Base-by-base conservation (phyloP, 1,140 invertebrate genomes). In the Chironomus tepperi region DNA sequence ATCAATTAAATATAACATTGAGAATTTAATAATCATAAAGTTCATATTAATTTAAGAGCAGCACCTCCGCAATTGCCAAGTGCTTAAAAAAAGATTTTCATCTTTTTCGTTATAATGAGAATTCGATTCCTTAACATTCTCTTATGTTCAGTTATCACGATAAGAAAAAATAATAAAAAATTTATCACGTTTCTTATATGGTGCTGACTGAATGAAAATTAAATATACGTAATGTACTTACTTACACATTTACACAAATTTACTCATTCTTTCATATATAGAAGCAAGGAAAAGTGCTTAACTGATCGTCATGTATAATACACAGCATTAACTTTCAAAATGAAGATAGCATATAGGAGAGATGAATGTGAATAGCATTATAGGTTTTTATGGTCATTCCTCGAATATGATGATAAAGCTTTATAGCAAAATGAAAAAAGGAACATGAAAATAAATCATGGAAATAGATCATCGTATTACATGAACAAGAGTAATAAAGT, bases 131-230 rank as follows among this genome's bases (percentile, higher is more conserved):
- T 34, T 34, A 34, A 34, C 24, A 34, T 34, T 34, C 24, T 34
- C 24, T 1, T 34, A 34, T 34, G 24, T 5, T 34, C 24, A 34
- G 24, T 34, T 34, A 34, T 34, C 24, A 34, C 24, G 24, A 34
- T 34, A 34, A 34, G 12, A 15, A 19, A 18, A 8, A 10, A 70
- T 70, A 70, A 70, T 70, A 21, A 70, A 70, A 70, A 70, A 21
- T 70, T 70, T 70, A 70, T 70, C 65, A 70, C 65, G 65, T 70
- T 70, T 70, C 65, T 18, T 19, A n/a, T 15, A 47, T 47, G 15
- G 43, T 47, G 43, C 43, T 47, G 43, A 47, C 9, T 47, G 43
- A 47, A 34, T 34, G 43, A 9, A 47, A 47, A 15, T 47, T 9
- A 47, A 3, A 47, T 47, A 47, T 47, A 47, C 2, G 43, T 47